phyloP scores from a whole-genome alignment of 2,113 vertebrate genomes.

The Muscicapa adusta region DNA sequence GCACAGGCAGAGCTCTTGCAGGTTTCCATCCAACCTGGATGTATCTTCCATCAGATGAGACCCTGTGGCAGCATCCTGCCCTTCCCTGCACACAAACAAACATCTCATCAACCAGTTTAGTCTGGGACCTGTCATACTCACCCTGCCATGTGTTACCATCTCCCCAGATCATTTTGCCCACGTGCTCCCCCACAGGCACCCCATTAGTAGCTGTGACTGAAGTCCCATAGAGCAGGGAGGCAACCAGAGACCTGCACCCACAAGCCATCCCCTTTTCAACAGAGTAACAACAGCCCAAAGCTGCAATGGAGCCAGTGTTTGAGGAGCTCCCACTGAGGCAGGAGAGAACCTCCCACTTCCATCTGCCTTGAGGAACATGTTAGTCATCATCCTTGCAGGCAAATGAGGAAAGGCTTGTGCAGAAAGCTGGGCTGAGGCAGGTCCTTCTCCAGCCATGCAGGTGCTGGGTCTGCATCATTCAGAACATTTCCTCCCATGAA shows the following conservation, averaged over 20 bases:
- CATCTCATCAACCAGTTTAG: neutral
- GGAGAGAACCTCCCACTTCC: neutral
- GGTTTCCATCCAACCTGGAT: neutral
- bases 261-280: neutral
- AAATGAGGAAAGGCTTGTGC: fast-evolving
- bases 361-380: neutral
- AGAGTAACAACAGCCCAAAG: neutral
- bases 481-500: neutral
- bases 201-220: neutral
- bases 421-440: neutral
- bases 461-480: neutral
- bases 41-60: neutral
- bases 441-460: neutral
- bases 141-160: neutral
- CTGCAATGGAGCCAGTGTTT: neutral
- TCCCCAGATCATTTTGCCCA: neutral
- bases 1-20: neutral
- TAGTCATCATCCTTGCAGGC: neutral
- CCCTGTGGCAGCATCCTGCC: neutral
- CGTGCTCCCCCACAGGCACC: fast-evolving
- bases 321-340: neutral
- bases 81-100: neutral
- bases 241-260: neutral
- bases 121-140: fast-evolving
- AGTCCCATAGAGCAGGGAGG: neutral